Base-by-base conservation (phyloP, 2,888 invertebrate genomes). In the Penaeus monodon region DNA sequence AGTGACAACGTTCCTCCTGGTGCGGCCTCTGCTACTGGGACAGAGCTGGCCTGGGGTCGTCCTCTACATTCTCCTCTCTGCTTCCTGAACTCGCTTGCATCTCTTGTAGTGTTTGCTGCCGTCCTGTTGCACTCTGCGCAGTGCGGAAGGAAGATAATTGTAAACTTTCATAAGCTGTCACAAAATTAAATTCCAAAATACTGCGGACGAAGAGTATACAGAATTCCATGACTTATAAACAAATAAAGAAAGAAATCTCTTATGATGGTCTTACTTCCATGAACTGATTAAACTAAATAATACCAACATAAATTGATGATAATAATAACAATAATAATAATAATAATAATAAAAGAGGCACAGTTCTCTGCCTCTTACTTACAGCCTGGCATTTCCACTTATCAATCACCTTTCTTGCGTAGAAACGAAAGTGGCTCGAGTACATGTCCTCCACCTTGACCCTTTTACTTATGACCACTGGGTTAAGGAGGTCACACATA, bases 41-140 rank as follows among this genome's bases (percentile, higher is more conserved):
- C 17, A 57, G 2, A 20, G 17, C 57, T 1, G 49, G 49, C 12
- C 49, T 57, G 0, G 57, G 57, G 73, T 29, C 33, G n/a, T n/a
- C n/a, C n/a, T n/a, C n/a, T n/a, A n/a, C n/a, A 4, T 14, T 77
- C 63, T 49, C 57, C 27, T 7, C 10, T 63, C 77, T 77, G 49
- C 29, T 57, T 24, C 2, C 3, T 20, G 77, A 77, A 63, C 14
- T 77, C 14, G 29, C 29, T 33, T 77, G 77, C 49, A 77, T n/a
- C 33, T 77, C 77, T 63, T 77, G 44, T 20, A 77, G 77, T 20
- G 77, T 77, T n/a, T 77, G 77, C 57, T 77, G 77, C 8, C 77
- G 24, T 24, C 49, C 77, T 0, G 33, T n/a, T n/a, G 57, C 2
- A 2, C 8, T 63, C 77, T 73, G 73, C 22, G 22, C 7, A 20